phyloP scores from a whole-genome alignment of 1,140 invertebrate species.

The Cyphomyrmex costatus region DNA sequence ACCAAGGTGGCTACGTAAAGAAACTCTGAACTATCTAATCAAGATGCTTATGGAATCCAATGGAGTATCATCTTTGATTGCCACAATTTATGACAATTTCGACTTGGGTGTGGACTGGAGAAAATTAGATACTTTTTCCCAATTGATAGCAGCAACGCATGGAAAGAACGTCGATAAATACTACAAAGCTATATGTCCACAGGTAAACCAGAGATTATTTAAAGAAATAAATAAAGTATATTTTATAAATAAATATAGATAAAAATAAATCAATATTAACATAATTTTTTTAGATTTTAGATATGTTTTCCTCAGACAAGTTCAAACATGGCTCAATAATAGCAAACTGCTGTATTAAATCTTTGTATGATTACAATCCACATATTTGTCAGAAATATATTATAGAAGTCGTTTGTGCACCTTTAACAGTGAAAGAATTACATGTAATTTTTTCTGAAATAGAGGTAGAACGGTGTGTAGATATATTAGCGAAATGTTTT shows the following conservation, averaged over 20 bases:
- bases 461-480: slow-evolving; percentile 81
- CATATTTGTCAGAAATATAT: slow-evolving; percentile 82
- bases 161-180: slow-evolving; percentile 86
- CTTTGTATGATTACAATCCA: slow-evolving; percentile 86
- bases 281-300: slow-evolving; percentile 65
- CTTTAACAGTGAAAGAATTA: slow-evolving; percentile 73
- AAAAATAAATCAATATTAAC: background rate
- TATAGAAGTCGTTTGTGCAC: slow-evolving; percentile 84
- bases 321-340: slow-evolving; percentile 86
- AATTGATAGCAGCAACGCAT: slow-evolving; percentile 88
- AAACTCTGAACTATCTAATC: slow-evolving; percentile 89
- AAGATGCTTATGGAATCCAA: slow-evolving; percentile 87
- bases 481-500: slow-evolving; percentile 84
- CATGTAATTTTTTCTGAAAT: slow-evolving; percentile 70
- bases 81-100: slow-evolving; percentile 88
- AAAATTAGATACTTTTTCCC: slow-evolving; percentile 89
- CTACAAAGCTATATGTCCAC: slow-evolving; percentile 84
- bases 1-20: slow-evolving; percentile 89
- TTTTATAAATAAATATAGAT: background rate
- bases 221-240: background rate
- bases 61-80: slow-evolving; percentile 88
- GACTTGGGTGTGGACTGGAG: slow-evolving; percentile 88
- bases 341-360: slow-evolving; percentile 87
- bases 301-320: slow-evolving; percentile 86
- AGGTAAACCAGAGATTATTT: slow-evolving; percentile 73